These are phyloP conservation scores for Octonoba sinensis DNA, from an alignment of 2,888 invertebrate genomes.

Conservation along the genomic window DNA sequence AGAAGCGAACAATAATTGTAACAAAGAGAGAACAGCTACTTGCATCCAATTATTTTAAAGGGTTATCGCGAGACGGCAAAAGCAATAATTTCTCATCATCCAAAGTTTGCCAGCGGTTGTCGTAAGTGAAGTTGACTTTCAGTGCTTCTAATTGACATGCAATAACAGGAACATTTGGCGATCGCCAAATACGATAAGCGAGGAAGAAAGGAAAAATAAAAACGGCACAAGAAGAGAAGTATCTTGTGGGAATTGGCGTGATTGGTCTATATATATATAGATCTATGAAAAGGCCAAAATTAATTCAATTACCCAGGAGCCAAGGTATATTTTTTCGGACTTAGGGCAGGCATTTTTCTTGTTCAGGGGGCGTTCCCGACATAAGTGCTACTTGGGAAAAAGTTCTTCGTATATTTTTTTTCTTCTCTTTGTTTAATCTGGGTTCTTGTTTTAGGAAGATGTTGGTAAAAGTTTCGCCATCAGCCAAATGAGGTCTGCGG, in stretches of 20 bases:
- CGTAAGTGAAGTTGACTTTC: constrained; percentile 17
- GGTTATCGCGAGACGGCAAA: constrained; percentile 13
- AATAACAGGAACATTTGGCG: constrained; percentile 43
- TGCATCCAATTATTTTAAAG: constrained; percentile 40
- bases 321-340: background rate
- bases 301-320: constrained; percentile 46
- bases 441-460: constrained; percentile 2
- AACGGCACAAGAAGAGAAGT: constrained; percentile 14
- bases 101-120: constrained; percentile 18
- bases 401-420: no score
- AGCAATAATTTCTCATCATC: constrained; percentile 43
- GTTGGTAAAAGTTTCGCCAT: constrained; percentile 34
- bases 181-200: constrained; percentile 30
- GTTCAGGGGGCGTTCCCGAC: background rate
- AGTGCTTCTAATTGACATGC: constrained; percentile 51
- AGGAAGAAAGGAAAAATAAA: constrained; percentile 10
- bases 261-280: constrained; percentile 42
- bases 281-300: constrained; percentile 45
- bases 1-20: constrained; percentile 17
- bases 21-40: constrained; percentile 10
- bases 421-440: background rate
- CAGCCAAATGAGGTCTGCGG: constrained; percentile 11
- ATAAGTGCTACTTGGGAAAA: background rate
- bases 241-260: constrained; percentile 53
- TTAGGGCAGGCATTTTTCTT: constrained; percentile 10